phyloP scores from a whole-genome alignment of 2,113 vertebrate genomes.

The Pithys albifrons region DNA sequence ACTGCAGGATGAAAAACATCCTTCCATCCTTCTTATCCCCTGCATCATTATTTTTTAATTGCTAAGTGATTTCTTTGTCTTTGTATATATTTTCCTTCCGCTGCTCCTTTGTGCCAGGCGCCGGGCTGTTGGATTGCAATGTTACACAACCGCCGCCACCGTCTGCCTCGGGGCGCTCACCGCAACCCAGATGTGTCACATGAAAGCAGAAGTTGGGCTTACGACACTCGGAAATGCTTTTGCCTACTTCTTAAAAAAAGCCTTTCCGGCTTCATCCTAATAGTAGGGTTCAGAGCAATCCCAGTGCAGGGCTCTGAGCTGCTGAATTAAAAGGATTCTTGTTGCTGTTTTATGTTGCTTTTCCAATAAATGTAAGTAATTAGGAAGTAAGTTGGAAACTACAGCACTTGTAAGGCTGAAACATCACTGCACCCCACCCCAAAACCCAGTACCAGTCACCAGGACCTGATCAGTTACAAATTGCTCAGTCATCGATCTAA shows the following conservation, averaged over 20 bases:
- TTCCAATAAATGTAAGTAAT: neutral
- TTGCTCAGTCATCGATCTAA: neutral
- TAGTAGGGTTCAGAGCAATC: neutral
- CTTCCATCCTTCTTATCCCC: neutral
- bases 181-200: conserved; percentile 64
- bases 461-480: neutral
- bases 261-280: neutral
- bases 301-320: neutral
- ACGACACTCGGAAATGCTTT: conserved; percentile 4
- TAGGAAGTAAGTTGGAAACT: neutral
- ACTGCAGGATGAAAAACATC: neutral
- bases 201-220: neutral
- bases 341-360: neutral
- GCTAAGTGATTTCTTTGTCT: neutral
- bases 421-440: neutral
- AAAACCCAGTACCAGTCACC: neutral
- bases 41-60: conserved; percentile 14
- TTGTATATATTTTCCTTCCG: neutral
- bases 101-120: neutral
- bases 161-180: neutral
- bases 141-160: conserved; percentile 12
- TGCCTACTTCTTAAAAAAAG: neutral
- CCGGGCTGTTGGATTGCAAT: neutral
- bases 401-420: neutral
- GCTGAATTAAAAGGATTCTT: neutral